A percentile compares a stretch with the other conserved stretches of the same genome.
These are phyloP conservation scores for Alexandromys oeconomus DNA, from an alignment of 2,797 vertebrate species.

Conservation along the genomic window DNA sequence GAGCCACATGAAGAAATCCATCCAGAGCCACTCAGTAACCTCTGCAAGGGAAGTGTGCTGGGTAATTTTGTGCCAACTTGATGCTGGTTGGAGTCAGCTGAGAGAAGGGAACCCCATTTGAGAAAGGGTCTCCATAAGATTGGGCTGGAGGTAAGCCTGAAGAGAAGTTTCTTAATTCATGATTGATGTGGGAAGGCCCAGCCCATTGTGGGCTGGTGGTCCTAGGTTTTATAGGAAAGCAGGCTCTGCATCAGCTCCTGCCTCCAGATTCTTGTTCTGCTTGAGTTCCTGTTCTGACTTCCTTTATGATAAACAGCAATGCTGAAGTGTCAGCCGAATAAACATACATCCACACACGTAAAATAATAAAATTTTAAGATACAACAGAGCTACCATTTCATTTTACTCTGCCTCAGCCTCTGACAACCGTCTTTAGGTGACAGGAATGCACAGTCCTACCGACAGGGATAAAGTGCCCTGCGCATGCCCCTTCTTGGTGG, in stretches of 20 bases:
- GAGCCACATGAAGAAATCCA: neutral
- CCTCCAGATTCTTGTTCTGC: neutral
- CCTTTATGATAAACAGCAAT: neutral
- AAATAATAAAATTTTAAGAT: neutral
- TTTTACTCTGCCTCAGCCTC: neutral
- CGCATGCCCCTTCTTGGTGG: accelerated
- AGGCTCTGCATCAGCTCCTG: neutral
- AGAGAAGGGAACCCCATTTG: neutral
- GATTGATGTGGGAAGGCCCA: neutral
- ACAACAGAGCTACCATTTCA: neutral
- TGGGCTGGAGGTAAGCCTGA: neutral
- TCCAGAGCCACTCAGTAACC: accelerated
- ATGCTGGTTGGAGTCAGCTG: neutral
- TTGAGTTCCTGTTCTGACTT: neutral
- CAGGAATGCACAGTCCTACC: accelerated
- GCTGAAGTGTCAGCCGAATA: neutral
- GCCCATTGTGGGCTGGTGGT: neutral
- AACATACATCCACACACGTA: neutral
- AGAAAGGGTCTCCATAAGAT: neutral
- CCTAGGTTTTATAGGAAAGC: neutral
- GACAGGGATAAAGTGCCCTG: neutral
- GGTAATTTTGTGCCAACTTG: neutral
- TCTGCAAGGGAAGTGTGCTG: neutral
- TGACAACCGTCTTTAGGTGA: accelerated
- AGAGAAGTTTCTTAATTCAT: neutral